These are phyloP conservation scores for Nautilus pompilius DNA, from an alignment of 1,140 invertebrate species.

Conservation along the genomic window DNA sequence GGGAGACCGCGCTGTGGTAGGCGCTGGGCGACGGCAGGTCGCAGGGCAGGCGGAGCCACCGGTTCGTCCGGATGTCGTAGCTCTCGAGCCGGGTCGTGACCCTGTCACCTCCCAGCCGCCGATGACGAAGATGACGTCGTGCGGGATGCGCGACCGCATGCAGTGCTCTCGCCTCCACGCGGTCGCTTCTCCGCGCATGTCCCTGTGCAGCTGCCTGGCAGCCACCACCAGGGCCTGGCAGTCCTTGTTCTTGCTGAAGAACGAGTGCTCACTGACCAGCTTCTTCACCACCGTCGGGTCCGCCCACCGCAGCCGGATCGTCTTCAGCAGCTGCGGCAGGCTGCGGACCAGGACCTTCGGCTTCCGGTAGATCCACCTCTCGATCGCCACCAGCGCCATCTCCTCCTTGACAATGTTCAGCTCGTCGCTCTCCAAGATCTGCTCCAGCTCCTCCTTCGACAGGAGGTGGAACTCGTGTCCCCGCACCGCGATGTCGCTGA, in stretches of 20 bases:
- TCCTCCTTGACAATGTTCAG: conserved; percentile 93
- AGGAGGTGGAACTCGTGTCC: conserved; percentile 94
- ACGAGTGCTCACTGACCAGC: conserved; percentile 16
- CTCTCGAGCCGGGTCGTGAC: not conserved
- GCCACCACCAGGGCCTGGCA: too few species aligned
- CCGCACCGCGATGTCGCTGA: conserved; percentile 73
- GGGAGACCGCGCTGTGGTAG: conserved; percentile 69
- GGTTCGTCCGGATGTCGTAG: not conserved
- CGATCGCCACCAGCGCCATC: conserved; percentile 83
- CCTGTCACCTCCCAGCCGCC: not conserved
- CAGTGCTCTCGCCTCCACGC: too few species aligned
- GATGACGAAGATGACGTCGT: not conserved
- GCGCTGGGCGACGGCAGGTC: too few species aligned
- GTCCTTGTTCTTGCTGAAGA: too few species aligned
- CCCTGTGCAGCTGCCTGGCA: too few species aligned
- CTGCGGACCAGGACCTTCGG: conserved; percentile 8
- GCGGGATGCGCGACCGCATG: too few species aligned
- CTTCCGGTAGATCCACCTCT: conserved; percentile 97
- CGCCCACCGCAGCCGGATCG: conserved; percentile 19
- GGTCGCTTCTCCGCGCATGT: too few species aligned
- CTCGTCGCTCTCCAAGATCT: conserved; percentile 93
- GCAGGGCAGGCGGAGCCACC: too few species aligned
- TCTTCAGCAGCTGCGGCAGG: conserved; percentile 16
- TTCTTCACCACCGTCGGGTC: conserved; percentile 12
- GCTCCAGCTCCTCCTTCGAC: conserved; percentile 86